These are phyloP conservation scores for Leptonema lineaticorne DNA, from an alignment of 1,140 invertebrate species.

Conservation along the genomic window DNA sequence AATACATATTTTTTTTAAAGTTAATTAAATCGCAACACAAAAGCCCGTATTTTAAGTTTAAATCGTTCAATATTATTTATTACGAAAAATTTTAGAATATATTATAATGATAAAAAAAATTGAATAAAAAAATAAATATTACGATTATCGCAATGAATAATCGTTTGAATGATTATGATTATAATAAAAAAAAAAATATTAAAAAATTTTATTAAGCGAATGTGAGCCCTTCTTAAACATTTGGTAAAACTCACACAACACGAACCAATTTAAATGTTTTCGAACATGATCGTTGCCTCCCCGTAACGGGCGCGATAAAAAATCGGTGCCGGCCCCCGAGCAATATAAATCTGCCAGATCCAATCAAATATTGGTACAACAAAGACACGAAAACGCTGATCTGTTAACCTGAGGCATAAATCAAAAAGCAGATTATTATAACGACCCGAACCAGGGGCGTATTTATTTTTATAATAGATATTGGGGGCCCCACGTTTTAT, in stretches of 20 bases:
- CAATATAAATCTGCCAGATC: constrained; percentile 36
- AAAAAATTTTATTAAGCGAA: no score
- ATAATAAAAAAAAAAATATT: no score
- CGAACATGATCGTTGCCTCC: constrained; percentile 24
- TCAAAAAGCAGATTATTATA: constrained; percentile 37
- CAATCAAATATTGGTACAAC: constrained; percentile 28
- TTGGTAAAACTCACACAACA: not conserved
- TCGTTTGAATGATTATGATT: no score
- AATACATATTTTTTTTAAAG: no score
- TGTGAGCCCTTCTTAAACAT: no score
- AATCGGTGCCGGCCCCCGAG: constrained; percentile 21
- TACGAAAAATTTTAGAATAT: no score
- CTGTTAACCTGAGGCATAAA: constrained; percentile 38
- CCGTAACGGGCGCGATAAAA: not conserved
- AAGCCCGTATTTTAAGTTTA: no score
- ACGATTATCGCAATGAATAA: no score
- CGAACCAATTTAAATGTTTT: constrained; percentile 3
- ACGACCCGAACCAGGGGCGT: constrained; percentile 15
- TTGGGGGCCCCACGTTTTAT: constrained; percentile 15
- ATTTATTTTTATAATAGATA: constrained; percentile 42
- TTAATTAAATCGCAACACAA: no score
- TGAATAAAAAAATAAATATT: no score
- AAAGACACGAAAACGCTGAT: constrained; percentile 31
- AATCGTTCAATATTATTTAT: no score
- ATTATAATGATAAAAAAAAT: no score